A percentile compares a stretch with the other conserved stretches of the same genome.
phyloP scores from a whole-genome alignment of 2,797 vertebrate species.

The Gadopsis bispinosus region DNA sequence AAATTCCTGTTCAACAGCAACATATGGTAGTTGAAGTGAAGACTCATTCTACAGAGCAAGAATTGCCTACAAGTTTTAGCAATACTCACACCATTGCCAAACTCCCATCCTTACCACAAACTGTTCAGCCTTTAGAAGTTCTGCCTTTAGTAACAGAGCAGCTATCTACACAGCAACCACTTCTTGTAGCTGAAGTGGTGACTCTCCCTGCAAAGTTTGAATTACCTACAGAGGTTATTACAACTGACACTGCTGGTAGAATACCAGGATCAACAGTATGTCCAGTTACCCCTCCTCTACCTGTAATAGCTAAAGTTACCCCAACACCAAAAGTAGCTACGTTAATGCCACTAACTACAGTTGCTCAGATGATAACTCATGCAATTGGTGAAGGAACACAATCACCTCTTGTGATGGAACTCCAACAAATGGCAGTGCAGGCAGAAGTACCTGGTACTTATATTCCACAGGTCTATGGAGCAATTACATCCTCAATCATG shows the following conservation, averaged over 20 bases:
- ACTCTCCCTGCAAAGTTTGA: constrained; percentile 35
- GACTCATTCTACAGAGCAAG: constrained; percentile 37
- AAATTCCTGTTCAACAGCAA: constrained; percentile 47
- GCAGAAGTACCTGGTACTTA: constrained; percentile 43
- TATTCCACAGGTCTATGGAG: constrained; percentile 47
- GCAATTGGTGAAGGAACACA: constrained; percentile 26
- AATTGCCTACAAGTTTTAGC: constrained; percentile 25
- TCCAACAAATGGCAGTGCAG: constrained; percentile 53
- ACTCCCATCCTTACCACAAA: constrained; percentile 38
- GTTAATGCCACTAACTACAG: constrained; percentile 26
- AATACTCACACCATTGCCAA: constrained; percentile 32
- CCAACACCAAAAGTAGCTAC: constrained; percentile 14
- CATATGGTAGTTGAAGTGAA: constrained; percentile 24
- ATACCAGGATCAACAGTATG: constrained; percentile 52
- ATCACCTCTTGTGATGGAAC: constrained; percentile 40
- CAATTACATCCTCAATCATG: constrained; percentile 41
- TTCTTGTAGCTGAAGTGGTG: constrained; percentile 22
- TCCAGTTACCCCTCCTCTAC: constrained; percentile 30
- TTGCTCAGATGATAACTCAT: constrained; percentile 17
- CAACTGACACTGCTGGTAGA: constrained; percentile 40
- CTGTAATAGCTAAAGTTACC: constrained; percentile 30
- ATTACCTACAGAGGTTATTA: constrained; percentile 46
- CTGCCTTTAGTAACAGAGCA: constrained; percentile 37
- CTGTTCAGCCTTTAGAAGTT: constrained; percentile 34
- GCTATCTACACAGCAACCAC: constrained; percentile 34